A percentile compares a stretch with the other conserved stretches of the same genome.
Evolutionary conservation across 2,113 vertebrate species (phyloP).

Genomic region (Ailurus styani): DNA sequence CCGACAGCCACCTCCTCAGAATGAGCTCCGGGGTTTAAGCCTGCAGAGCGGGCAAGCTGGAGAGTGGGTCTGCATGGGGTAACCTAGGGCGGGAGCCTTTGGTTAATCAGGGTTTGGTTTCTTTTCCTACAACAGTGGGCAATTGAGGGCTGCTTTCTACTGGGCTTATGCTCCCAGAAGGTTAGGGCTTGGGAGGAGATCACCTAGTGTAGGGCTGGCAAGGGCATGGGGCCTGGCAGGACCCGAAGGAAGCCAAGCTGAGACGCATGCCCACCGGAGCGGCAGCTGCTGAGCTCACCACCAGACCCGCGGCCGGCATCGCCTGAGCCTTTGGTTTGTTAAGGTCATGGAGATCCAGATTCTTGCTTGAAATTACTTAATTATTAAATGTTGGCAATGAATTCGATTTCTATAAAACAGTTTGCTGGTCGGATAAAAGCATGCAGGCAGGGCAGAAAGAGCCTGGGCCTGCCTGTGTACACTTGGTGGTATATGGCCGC

Average conservation of each 20-base stretch:
- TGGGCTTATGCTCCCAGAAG: neutral
- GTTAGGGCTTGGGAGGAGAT: neutral
- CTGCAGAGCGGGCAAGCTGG: neutral
- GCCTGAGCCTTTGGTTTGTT: neutral
- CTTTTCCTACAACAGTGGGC: neutral
- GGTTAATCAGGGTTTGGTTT: neutral
- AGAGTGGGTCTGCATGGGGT: neutral
- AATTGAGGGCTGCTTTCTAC: neutral
- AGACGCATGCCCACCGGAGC: neutral
- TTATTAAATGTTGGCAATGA: neutral
- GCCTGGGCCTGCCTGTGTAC: neutral
- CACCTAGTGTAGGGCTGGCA: neutral
- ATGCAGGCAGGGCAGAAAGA: neutral
- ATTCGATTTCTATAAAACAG: neutral
- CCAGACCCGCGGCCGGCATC: neutral
- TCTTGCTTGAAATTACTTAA: neutral
- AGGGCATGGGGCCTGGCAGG: neutral
- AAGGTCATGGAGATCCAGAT: neutral
- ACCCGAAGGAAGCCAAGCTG: neutral
- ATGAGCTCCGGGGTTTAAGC: neutral
- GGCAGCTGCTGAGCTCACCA: no score
- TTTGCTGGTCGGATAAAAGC: neutral
- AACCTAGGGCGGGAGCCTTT: neutral
- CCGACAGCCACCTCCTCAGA: neutral
- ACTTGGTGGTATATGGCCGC: no score